phyloP scores from a whole-genome alignment of 92 coral and sea anemone genomes.

The Epizoanthus ramosus region DNA sequence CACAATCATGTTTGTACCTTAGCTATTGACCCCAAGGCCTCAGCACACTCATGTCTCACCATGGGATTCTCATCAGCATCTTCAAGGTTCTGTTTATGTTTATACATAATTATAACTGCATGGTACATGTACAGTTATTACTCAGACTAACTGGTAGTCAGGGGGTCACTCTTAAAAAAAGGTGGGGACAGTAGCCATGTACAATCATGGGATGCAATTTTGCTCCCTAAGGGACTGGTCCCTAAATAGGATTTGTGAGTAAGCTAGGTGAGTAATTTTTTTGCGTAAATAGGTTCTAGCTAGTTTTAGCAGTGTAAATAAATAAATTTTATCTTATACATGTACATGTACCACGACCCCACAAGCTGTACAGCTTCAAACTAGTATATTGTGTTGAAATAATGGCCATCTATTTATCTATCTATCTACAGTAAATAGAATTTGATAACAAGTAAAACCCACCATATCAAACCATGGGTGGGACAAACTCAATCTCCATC shows the following conservation, averaged over 20 bases:
- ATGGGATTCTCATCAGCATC: slow-evolving; percentile 86
- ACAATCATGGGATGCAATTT: background rate
- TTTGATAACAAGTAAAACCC: too few relatives aligned
- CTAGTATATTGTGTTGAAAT: background rate
- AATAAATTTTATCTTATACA: too few relatives aligned
- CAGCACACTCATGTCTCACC: slow-evolving; percentile 99
- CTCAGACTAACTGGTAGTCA: background rate
- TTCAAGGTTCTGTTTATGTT: slow-evolving; percentile 85
- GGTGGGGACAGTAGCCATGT: background rate
- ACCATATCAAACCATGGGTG: background rate
- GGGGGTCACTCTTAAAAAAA: too few relatives aligned
- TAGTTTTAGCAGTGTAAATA: too few relatives aligned
- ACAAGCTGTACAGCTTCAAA: background rate
- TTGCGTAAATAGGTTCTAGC: too few relatives aligned
- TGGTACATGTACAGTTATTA: background rate
- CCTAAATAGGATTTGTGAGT: too few relatives aligned
- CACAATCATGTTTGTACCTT: slow-evolving; percentile 57
- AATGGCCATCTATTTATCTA: too few relatives aligned
- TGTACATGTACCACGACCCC: too few relatives aligned
- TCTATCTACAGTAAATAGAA: too few relatives aligned
- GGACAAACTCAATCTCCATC: background rate
- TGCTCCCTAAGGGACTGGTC: background rate
- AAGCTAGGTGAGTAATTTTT: too few relatives aligned
- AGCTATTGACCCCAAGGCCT: slow-evolving; percentile 98
- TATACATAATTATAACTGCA: background rate